Base-by-base conservation (phyloP, 2,888 invertebrate genomes). In the Drosophila paranaensis region DNA sequence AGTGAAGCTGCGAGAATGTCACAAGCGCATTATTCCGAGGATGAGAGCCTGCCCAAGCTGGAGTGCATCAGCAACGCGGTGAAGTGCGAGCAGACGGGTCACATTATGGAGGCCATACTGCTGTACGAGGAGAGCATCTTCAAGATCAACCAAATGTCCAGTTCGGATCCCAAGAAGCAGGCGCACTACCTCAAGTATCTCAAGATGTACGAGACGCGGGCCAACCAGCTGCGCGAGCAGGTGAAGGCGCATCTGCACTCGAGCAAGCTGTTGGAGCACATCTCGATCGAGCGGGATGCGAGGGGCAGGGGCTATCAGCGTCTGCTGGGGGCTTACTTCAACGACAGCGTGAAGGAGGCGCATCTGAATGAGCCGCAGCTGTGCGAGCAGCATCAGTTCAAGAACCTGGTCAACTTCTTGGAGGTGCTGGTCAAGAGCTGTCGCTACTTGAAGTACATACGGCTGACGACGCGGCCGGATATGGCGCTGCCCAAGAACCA, bases 361-460 rank as follows among this genome's bases (percentile, higher is more conserved):
- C 93, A 94, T 66, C 94, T 98, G 58, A 96, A 97, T 89, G 98
- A 98, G 92, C 97, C 98, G 0, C 97, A 97, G 85, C 95, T 98
- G 55, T 94, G 96, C 83, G 94, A 94, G 77, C 95, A 94, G 92
- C 96, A 97, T 93, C 98, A 98, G 94, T 95, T 97, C 86, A 95
- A 96, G 90, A 98, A 98, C 91, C 95, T 98, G 67, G 93, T 98
- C 0, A 94, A 96, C 64, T 95, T 98, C 61, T 96, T 97, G 92
- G 98, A 98, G 91, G 92, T 98, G 57, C 90, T 96, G 9, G 95
- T 97, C 0, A 95, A 94, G 77, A 95, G 94, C 30, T 96, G 96
- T 90, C 91, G 92, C 6, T 95, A 95, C 72, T 88, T 97, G 27
- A 94, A 93, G 63, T 93, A 93, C 56, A 94, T 95, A 64, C 94